Percentiles rank a stretch among this genome's conserved stretches.
Conservation (phyloP, 2,888 invertebrate species). For the Drosophila histrio region DNA sequence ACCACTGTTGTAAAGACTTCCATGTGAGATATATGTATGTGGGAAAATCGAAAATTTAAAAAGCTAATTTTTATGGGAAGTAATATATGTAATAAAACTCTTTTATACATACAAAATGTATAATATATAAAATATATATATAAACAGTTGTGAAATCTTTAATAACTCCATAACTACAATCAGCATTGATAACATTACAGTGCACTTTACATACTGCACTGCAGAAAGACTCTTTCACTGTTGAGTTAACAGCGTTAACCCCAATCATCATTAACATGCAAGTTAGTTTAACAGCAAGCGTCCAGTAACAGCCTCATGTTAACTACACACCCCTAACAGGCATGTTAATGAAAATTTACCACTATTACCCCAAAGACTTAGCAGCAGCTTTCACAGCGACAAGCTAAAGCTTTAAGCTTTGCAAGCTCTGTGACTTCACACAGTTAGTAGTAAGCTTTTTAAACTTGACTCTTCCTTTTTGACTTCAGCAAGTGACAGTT, state of each 20-base stretch:
- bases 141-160: no score
- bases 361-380: conserved; percentile 46
- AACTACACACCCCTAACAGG: conserved; percentile 10
- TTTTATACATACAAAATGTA: background rate
- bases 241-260: background rate
- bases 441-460: conserved; percentile 22
- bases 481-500: conserved; percentile 49
- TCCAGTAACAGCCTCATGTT: conserved; percentile 1
- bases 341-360: conserved; percentile 32
- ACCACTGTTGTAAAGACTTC: no score
- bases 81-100: background rate
- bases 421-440: conserved; percentile 11
- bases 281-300: background rate
- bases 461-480: conserved; percentile 44
- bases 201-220: background rate
- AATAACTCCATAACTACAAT: background rate
- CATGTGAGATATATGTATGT: conserved; percentile 21
- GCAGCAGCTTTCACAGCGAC: conserved; percentile 5
- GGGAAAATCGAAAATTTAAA: background rate
- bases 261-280: background rate
- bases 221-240: conserved; percentile 8
- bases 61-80: background rate
- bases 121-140: background rate
- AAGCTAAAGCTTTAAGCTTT: conserved; percentile 8
- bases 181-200: background rate